Base-by-base conservation (phyloP, 1,140 invertebrate genomes). In the Cydia amplana region DNA sequence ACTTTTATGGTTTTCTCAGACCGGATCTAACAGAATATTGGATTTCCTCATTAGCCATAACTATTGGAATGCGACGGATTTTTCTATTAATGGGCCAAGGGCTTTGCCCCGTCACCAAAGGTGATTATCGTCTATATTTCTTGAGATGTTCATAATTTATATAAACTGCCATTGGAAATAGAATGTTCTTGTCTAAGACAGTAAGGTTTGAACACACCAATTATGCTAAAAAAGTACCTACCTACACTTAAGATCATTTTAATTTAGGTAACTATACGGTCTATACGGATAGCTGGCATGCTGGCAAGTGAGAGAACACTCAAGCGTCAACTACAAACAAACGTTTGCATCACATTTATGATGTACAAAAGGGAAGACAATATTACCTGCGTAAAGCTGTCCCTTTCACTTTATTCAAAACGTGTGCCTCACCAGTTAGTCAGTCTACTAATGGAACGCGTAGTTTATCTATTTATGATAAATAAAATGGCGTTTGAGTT, bases 1-100 rank as follows among this genome's bases (percentile, higher is more conserved):
- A 74, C 14, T 74, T 77, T 77, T 77, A 74, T 77, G 43, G 36
- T 46, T 77, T 74, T 60, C 75, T 40, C 49, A 16, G 49, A 51
- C 40, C 75, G 75, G 75, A 77, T 73, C 60, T 75, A 51, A 64
- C 32, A 36, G 65, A 43, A 70, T 60, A n/a, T 67, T 70, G 43
- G 67, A 77, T 77, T 74, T 74, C 65, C 73, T 74, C 65, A 40
- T 72, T 74, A 51, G 43, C 55, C 36, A 63, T 73, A 74, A 77
- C 51, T 46, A 65, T 83, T 76, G 82, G 80, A 84, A 86, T 87
- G 83, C 67, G 74, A 23, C 43, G 78, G 49, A 72, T 60, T 65
- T 73, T 77, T 73, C 74, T 51, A 46, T 81, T 86, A 86, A 85
- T 85, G 80, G 83, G 79, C 76, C 75, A 82, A 85, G 83, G 82